Percentiles rank a stretch among this genome's conserved stretches.
These are phyloP conservation scores for Melanotaenia maccullochi DNA, from an alignment of 2,797 vertebrate species.

Conservation along the genomic window DNA sequence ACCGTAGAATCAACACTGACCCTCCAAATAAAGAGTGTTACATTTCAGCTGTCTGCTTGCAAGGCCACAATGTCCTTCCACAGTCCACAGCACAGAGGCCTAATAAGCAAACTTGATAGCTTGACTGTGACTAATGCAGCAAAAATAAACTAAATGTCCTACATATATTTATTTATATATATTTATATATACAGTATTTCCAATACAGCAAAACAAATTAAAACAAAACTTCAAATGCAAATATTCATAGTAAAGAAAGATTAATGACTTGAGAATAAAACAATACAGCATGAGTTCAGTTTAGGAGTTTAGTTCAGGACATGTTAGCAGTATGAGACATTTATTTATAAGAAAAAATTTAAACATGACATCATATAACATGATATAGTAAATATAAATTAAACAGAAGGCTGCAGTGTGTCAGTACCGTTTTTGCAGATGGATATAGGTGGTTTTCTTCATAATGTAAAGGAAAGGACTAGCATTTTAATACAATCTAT, in stretches of 20 bases:
- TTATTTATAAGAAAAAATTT: neutral
- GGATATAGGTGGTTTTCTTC: neutral
- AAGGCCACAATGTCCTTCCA: conserved; percentile 68
- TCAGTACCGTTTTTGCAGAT: neutral
- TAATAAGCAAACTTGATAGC: conserved; percentile 47
- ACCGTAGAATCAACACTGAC: conserved; percentile 35
- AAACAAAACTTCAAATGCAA: neutral
- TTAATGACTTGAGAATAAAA: too few relatives aligned
- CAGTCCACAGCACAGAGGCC: conserved; percentile 41
- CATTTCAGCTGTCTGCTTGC: conserved; percentile 32
- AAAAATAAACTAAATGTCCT: conserved; percentile 50
- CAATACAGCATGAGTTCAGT: too few relatives aligned
- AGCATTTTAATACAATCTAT: too few relatives aligned
- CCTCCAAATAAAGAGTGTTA: conserved; percentile 53
- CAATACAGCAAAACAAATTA: neutral
- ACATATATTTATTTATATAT: neutral
- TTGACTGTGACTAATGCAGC: conserved; percentile 30
- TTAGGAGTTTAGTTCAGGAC: too few relatives aligned
- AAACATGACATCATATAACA: neutral
- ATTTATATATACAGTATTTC: neutral
- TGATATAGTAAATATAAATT: neutral
- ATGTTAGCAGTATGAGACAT: neutral
- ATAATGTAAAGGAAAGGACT: too few relatives aligned
- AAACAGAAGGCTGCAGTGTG: neutral
- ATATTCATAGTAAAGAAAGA: too few relatives aligned